phyloP scores from a whole-genome alignment of 2,113 vertebrate species.

The Malaclemys terrapin region DNA sequence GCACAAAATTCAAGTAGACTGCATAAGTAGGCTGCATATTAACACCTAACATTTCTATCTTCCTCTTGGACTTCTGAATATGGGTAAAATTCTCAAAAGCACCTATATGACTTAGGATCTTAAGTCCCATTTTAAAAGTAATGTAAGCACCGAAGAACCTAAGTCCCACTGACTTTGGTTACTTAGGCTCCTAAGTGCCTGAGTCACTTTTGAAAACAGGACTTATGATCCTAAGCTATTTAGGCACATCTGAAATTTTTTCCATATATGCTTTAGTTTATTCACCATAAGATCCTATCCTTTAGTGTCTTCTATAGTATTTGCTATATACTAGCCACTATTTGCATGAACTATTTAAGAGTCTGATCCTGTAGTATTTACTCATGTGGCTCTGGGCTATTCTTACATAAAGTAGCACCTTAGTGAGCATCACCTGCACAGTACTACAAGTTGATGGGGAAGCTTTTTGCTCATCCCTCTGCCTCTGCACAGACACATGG shows the following conservation, averaged over 20 bases:
- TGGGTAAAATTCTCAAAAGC: not conserved
- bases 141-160: accelerated
- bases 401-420: not conserved
- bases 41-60: not conserved
- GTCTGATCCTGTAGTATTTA: not conserved
- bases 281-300: not conserved
- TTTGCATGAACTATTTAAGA: not conserved
- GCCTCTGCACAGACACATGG: not conserved
- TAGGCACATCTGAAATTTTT: not conserved
- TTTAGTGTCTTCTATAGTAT: not conserved
- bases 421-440: not conserved
- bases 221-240: not conserved
- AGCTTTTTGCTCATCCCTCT: not conserved
- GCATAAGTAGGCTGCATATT: not conserved
- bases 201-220: not conserved
- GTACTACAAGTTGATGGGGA: not conserved
- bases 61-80: not conserved
- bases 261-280: not conserved
- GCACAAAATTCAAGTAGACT: not conserved
- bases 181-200: not conserved
- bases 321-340: not conserved
- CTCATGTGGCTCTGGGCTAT: not conserved
- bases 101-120: not conserved
- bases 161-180: not conserved
- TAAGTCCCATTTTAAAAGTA: not conserved